Percentiles rank a stretch among this genome's conserved stretches.
Evolutionary conservation across 1,140 invertebrate genomes (phyloP).

Genomic region (Pseudomyrmex concolor): DNA sequence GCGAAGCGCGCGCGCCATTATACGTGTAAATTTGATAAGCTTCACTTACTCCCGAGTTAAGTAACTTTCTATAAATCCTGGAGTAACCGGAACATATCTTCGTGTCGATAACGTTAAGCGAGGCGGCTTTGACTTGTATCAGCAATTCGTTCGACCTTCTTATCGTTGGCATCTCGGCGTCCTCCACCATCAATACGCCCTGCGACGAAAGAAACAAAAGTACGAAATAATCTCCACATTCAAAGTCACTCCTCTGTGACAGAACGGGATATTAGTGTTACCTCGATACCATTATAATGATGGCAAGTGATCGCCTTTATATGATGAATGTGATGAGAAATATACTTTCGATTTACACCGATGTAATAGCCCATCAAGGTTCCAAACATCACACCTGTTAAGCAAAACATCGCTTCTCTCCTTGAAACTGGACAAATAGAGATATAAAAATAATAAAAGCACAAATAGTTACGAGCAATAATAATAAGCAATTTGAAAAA

Average conservation of each 20-base stretch:
- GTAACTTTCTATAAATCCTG: slow-evolving; percentile 85
- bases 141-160: slow-evolving; percentile 87
- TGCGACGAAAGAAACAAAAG: slow-evolving; percentile 64
- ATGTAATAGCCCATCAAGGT: slow-evolving; percentile 84
- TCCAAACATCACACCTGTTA: slow-evolving; percentile 84
- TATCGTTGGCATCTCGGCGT: slow-evolving; percentile 86
- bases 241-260: slow-evolving; percentile 32
- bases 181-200: slow-evolving; percentile 86
- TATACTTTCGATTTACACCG: slow-evolving; percentile 79
- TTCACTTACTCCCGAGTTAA: slow-evolving; percentile 86
- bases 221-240: slow-evolving; percentile 17
- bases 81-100: slow-evolving; percentile 88
- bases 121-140: slow-evolving; percentile 88
- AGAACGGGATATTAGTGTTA: slow-evolving; percentile 72
- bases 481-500: slow-evolving; percentile 9
- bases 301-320: slow-evolving; percentile 86
- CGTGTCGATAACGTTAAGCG: slow-evolving; percentile 88
- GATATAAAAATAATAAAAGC: slow-evolving; percentile 33
- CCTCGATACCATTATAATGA: slow-evolving; percentile 86
- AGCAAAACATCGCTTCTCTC: slow-evolving; percentile 85
- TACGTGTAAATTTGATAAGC: not conserved
- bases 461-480: slow-evolving; percentile 12
- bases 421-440: slow-evolving; percentile 78
- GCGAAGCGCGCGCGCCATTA: not conserved
- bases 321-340: slow-evolving; percentile 79